Evolutionary conservation across 2,113 vertebrate genomes (phyloP).

Genomic region (Nerophis lumbriciformis): DNA sequence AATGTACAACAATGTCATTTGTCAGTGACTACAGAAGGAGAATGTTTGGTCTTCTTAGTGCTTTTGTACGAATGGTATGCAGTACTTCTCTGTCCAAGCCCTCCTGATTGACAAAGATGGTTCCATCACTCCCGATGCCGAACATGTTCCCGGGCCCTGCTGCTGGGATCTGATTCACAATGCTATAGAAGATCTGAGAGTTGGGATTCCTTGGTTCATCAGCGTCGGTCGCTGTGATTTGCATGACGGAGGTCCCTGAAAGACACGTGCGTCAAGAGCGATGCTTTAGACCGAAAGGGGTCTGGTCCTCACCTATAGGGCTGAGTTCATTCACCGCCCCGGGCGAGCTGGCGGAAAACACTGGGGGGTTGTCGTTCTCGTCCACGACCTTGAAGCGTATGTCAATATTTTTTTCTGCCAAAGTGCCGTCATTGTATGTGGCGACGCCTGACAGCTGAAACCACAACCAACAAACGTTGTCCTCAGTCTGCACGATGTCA

Average conservation of each 20-base stretch:
- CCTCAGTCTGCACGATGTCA: neutral
- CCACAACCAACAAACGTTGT: neutral
- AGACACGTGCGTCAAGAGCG: neutral
- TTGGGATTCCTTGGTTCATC: slow-evolving; percentile 80
- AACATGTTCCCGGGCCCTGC: slow-evolving; percentile 69
- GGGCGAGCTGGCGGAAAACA: slow-evolving; percentile 14
- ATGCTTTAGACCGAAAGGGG: neutral
- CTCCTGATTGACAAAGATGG: slow-evolving; percentile 62
- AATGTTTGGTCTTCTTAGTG: neutral
- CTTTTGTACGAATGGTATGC: no score
- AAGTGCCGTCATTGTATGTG: fast-evolving
- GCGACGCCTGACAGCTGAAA: slow-evolving; percentile 66
- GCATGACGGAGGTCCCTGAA: slow-evolving; percentile 80
- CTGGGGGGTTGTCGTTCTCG: slow-evolving; percentile 65
- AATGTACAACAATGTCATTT: neutral
- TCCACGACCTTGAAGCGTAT: slow-evolving; percentile 63
- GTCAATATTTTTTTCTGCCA: slow-evolving; percentile 53
- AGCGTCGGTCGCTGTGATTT: slow-evolving; percentile 78
- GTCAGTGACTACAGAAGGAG: neutral
- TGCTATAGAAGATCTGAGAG: slow-evolving; percentile 80
- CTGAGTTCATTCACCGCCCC: slow-evolving; percentile 50
- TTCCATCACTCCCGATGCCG: slow-evolving; percentile 69
- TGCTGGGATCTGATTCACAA: slow-evolving; percentile 75
- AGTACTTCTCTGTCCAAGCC: slow-evolving; percentile 87
- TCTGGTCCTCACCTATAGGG: slow-evolving; percentile 21